Conservation (phyloP, 2,113 vertebrate species). For the Sclerurus mexicanus region DNA sequence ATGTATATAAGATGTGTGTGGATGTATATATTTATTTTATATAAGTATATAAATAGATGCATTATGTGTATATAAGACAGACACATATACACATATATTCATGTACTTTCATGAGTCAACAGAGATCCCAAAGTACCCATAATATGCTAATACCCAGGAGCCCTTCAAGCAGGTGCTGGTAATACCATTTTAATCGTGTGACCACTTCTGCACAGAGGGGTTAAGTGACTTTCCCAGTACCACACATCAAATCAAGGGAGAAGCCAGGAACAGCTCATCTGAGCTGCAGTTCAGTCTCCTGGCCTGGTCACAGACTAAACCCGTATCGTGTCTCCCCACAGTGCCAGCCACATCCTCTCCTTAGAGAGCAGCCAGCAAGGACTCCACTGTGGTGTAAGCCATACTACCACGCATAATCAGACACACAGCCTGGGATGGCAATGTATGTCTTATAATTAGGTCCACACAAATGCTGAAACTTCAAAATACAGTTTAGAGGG, state of each 20-base stretch:
- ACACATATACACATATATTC: background rate
- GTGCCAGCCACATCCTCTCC: slow-evolving; percentile 19
- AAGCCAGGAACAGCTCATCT: background rate
- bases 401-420: background rate
- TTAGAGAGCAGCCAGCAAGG: slow-evolving; percentile 13
- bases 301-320: background rate
- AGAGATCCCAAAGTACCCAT: background rate
- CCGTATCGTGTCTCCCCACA: fast-evolving
- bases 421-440: background rate
- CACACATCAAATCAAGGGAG: background rate
- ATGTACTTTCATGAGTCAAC: background rate
- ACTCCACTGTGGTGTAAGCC: background rate
- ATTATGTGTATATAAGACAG: background rate
- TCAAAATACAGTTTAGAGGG: slow-evolving; percentile 52
- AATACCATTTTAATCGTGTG: background rate
- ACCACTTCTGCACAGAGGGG: background rate
- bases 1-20: background rate
- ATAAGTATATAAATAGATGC: background rate
- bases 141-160: background rate
- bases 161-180: background rate
- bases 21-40: background rate
- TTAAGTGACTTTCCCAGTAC: background rate
- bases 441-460: slow-evolving; percentile 2
- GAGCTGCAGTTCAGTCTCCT: slow-evolving; percentile 8
- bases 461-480: slow-evolving; percentile 32